Base-by-base conservation (phyloP, 2,113 vertebrate species). In the Syrrhaptes paradoxus region DNA sequence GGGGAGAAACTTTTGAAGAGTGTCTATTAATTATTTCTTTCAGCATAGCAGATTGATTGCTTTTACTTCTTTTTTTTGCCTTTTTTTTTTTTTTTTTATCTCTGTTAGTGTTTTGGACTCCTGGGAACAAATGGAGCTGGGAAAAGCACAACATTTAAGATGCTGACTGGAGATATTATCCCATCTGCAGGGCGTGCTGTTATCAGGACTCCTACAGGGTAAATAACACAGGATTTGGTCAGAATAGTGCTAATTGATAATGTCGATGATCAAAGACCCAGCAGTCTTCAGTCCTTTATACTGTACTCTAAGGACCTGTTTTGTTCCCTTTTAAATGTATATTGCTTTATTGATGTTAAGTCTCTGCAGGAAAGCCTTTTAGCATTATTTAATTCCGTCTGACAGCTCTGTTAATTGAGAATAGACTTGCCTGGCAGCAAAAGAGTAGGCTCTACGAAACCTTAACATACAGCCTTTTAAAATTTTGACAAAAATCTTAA, bases 111-210 rank as follows among this genome's bases (percentile, higher is more conserved):
- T 95, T 99, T 99, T 68, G 99, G 99, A 29, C 98, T 99, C 55
- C 97, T 99, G 7, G 99, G 99, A 31, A 98, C 98, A 72, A 99
- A 99, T 9, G 99, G 99, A 66, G 99, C 99, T 80, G 99, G 99
- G 12, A 99, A 99, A 97, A 99, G 98, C 7, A 98, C 98, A 3
- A 98, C 98, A 4, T 99, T 99, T 96, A 98, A 98, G 88, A 99
- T 99, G 98, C 94, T 99, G 91, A 99, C 97, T 5, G 99, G 99
- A 94, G 99, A 99, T 70, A 38, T 93, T 52, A 32, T 32, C 43
- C 97, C 97, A 31, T 98, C 97, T 22, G 91, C 95, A 9, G 98
- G 98, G 49, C 87, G 81, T 13, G 94, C 95, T 7, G 57, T 97
- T 74, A 73, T 98, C 76, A 97, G 89, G 85, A 97, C 95, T 57